phyloP scores from a whole-genome alignment of 2,113 vertebrate genomes.

The Toxostoma redivivum region DNA sequence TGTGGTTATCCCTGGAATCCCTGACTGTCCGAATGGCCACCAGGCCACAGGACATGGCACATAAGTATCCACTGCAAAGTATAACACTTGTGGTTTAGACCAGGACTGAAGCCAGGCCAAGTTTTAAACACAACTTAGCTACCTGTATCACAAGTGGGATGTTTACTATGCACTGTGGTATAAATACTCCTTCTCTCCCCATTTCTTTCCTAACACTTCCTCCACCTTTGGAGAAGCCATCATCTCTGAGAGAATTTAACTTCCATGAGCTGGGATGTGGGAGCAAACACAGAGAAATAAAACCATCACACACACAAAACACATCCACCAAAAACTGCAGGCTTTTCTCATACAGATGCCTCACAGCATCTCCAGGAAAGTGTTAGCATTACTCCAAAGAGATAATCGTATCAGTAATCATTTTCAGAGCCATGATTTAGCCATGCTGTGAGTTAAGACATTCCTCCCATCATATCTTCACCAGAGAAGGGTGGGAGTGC shows the following conservation, averaged over 20 bases:
- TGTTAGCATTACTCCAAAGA: neutral
- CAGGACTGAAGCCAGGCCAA: neutral
- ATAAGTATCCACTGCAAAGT: neutral
- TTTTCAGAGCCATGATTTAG: neutral
- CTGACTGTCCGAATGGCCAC: neutral
- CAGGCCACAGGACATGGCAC: neutral
- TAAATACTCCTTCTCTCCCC: neutral
- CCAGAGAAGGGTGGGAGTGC: neutral
- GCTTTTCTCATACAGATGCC: neutral
- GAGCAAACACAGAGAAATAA: neutral
- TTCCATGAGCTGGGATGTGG: neutral
- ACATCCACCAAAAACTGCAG: neutral
- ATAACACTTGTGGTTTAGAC: neutral
- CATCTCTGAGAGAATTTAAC: neutral
- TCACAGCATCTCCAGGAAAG: neutral
- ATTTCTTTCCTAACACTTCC: neutral
- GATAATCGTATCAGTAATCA: neutral
- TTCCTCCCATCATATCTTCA: neutral
- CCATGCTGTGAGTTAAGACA: neutral
- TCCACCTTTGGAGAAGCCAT: neutral
- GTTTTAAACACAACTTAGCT: neutral
- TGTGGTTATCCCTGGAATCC: neutral
- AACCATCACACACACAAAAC: neutral
- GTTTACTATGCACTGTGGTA: neutral
- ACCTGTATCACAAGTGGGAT: neutral